Evolutionary conservation across 2,888 invertebrate species (phyloP).

Genomic region (Tenodera sinensis): DNA sequence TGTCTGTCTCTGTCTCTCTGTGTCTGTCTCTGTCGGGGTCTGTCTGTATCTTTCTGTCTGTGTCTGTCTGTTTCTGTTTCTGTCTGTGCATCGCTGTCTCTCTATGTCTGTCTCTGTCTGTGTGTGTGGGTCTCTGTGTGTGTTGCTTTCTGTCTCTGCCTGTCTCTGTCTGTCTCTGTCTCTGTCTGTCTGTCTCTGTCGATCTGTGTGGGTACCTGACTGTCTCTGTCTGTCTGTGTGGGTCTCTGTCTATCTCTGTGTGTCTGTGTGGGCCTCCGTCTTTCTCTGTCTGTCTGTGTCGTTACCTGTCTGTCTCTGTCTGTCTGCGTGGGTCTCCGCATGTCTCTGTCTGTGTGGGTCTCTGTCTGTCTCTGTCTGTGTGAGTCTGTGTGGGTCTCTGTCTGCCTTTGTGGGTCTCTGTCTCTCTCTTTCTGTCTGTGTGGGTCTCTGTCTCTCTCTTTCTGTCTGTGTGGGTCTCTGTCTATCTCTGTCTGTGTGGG

Average conservation of each 20-base stretch:
- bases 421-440: slow-evolving; percentile 18
- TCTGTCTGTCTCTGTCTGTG: no score
- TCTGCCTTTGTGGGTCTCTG: no score
- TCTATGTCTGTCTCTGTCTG: neutral
- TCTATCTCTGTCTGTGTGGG: no score
- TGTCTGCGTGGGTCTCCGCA: slow-evolving; percentile 19
- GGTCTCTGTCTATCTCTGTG: no score
- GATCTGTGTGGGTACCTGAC: neutral
- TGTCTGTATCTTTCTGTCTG: neutral
- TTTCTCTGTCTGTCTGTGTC: neutral
- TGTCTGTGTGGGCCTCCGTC: neutral
- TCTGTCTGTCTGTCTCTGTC: no score
- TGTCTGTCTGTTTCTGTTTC: neutral
- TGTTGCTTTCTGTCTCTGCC: no score
- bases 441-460: neutral
- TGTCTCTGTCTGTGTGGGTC: no score
- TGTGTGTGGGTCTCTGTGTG: no score
- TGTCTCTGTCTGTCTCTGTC: no score
- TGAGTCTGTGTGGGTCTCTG: no score
- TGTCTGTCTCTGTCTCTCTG: neutral
- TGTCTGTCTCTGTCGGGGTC: neutral
- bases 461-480: neutral
- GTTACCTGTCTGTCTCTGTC: slow-evolving; percentile 14
- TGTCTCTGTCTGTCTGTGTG: neutral
- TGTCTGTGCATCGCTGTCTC: neutral